phyloP scores from a whole-genome alignment of 2,113 vertebrate genomes.

The Plecotus auritus region DNA sequence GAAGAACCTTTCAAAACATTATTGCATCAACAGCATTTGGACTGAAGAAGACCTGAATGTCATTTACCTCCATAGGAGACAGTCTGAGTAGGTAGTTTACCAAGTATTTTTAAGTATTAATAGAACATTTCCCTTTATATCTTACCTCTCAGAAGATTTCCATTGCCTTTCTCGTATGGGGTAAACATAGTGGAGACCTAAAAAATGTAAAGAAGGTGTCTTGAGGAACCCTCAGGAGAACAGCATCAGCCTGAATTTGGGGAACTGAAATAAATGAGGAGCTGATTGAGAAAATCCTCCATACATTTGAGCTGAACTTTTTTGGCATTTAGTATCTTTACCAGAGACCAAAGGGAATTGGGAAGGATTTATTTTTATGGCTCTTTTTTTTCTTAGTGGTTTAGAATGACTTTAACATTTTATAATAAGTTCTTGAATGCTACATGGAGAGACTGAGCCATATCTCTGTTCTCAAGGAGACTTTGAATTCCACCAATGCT shows the following conservation, averaged over 20 bases:
- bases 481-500: not conserved
- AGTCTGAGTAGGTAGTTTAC: not conserved
- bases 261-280: not conserved
- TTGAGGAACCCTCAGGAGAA: not conserved
- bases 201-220: not conserved
- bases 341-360: not conserved
- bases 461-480: not conserved
- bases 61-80: not conserved
- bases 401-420: constrained; percentile 30
- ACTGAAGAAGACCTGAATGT: not conserved
- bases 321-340: constrained; percentile 11
- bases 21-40: not conserved
- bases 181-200: not conserved
- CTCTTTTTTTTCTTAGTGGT: not conserved
- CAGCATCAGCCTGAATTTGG: not conserved
- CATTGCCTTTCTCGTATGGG: not conserved
- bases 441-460: not conserved
- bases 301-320: not conserved
- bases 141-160: not conserved
- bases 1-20: not conserved
- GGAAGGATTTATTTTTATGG: not conserved
- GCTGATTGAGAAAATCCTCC: not conserved
- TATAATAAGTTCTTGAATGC: not conserved
- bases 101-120: constrained; percentile 20
- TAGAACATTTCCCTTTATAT: not conserved